phyloP scores from a whole-genome alignment of 2,113 vertebrate genomes.

The Malaclemys terrapin region DNA sequence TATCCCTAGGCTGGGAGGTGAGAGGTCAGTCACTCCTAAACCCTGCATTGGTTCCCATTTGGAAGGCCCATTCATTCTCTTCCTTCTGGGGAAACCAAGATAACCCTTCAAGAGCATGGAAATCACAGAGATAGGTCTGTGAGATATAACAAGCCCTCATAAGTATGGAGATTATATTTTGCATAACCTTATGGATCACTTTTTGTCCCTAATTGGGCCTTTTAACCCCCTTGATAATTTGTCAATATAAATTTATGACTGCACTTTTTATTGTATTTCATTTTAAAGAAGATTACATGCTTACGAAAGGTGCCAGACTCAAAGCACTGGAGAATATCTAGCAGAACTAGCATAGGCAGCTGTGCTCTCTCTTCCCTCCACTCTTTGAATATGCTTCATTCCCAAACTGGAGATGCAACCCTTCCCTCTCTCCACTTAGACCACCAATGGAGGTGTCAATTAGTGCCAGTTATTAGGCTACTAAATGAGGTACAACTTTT shows the following conservation, averaged over 20 bases:
- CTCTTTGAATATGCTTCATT: background rate
- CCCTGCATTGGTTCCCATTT: no score
- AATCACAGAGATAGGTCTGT: background rate
- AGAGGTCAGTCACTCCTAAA: no score
- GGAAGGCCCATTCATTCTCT: background rate
- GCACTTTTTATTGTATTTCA: background rate
- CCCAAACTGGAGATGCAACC: background rate
- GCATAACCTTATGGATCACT: constrained; percentile 51
- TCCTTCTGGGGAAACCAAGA: background rate
- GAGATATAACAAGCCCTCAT: background rate
- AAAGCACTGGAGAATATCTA: background rate
- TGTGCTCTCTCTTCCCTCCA: background rate
- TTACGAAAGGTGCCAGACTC: constrained; percentile 13
- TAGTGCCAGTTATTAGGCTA: background rate
- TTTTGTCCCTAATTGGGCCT: constrained; percentile 2
- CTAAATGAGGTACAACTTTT: background rate
- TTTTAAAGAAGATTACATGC: background rate
- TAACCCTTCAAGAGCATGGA: background rate
- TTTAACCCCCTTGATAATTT: constrained; percentile 54
- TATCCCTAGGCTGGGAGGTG: no score
- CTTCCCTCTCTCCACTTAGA: background rate
- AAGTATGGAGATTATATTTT: constrained; percentile 42
- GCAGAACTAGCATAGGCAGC: background rate
- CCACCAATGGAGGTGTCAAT: background rate
- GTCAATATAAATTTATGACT: constrained; percentile 34